Percentiles rank a stretch among this genome's conserved stretches.
Evolutionary conservation across 2,797 vertebrate genomes (phyloP).

Genomic region (Oreonectes daqikongensis): DNA sequence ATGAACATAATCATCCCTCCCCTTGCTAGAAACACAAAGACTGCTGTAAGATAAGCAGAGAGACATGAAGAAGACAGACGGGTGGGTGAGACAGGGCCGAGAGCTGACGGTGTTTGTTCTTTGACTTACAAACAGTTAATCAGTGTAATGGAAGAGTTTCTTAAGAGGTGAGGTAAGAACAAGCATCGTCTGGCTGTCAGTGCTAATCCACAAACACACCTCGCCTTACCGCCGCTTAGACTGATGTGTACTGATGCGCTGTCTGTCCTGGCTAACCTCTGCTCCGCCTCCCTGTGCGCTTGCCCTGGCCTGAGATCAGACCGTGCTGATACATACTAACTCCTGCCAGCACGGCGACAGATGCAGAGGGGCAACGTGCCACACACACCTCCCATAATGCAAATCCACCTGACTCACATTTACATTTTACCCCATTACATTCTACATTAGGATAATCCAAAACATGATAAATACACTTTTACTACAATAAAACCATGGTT

Average conservation of each 20-base stretch:
- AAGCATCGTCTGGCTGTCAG: conserved; percentile 21
- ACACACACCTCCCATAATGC: background rate
- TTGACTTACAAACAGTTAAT: conserved; percentile 23
- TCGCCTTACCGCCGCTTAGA: conserved; percentile 15
- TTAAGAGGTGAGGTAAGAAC: conserved; percentile 17
- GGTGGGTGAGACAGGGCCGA: background rate
- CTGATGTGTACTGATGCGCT: conserved; percentile 42
- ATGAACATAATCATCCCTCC: background rate
- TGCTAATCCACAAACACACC: conserved; percentile 24
- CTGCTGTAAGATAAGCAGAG: background rate
- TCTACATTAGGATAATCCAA: too few species aligned
- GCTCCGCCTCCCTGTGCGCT: conserved; percentile 1
- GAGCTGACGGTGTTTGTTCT: conserved; percentile 2
- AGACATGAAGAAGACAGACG: background rate
- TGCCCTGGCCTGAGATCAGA: conserved; percentile 12
- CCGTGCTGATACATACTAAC: background rate
- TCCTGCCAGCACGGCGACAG: conserved; percentile 42
- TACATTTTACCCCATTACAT: background rate
- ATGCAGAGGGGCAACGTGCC: conserved; percentile 24
- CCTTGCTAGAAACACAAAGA: background rate
- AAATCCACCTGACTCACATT: background rate
- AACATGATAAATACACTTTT: too few species aligned
- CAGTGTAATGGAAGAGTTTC: conserved; percentile 29
- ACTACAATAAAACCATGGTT: background rate
- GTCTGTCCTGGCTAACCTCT: conserved; percentile 39